Conservation (phyloP, 2,113 vertebrate genomes). For the human (Homo sapiens) region GRCh38 chr6:9019001-9019500, state of each 20-base stretch:
- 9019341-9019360: background rate
- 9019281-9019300: background rate
- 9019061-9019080: background rate
- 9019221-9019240: background rate
- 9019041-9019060: background rate
- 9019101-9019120: background rate
- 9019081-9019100: background rate
- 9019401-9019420: background rate
- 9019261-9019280: background rate
- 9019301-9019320: background rate
- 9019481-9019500: no score
- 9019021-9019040: background rate
- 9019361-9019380: fast-evolving
- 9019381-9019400: background rate
- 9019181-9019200: background rate
- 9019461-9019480: background rate
- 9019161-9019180: background rate
- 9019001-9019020: no score
- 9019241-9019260: background rate
- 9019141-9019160: background rate
- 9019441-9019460: fast-evolving
- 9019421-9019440: background rate
- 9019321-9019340: background rate
- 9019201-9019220: background rate
- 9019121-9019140: background rate